These are phyloP conservation scores for Anoura caudifer DNA, from an alignment of 2,113 vertebrate species.

Conservation along the genomic window DNA sequence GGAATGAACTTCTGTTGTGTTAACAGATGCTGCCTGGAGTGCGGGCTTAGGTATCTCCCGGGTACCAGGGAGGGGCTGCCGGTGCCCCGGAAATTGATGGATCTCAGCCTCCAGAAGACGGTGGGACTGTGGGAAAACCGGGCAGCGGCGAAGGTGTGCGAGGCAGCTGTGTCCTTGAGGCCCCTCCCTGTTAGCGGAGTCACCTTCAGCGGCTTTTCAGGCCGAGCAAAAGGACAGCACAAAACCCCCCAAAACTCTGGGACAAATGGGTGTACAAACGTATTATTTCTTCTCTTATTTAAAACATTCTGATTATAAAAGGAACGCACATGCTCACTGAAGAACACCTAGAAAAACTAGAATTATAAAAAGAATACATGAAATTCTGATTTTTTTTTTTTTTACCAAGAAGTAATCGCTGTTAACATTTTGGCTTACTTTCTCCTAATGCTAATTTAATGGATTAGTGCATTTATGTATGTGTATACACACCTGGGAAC, in stretches of 20 bases:
- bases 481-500: neutral
- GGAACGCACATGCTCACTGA: neutral
- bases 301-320: neutral
- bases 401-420: neutral
- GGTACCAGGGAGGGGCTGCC: neutral
- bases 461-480: neutral
- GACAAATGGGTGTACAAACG: neutral
- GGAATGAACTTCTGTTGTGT: neutral
- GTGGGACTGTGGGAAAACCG: neutral
- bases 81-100: rapidly evolving
- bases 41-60: rapidly evolving
- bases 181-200: neutral
- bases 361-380: neutral
- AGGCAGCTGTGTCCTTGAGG: neutral
- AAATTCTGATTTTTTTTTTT: neutral
- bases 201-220: neutral
- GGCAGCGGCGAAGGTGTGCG: neutral
- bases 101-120: neutral
- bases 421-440: neutral
- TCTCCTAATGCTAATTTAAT: neutral
- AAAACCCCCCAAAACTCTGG: neutral
- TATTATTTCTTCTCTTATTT: neutral
- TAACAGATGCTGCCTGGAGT: neutral
- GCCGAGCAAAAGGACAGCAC: neutral
- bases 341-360: neutral